Conservation (phyloP, 2,888 invertebrate species). For the Drosophila pseudotakahashii region DNA sequence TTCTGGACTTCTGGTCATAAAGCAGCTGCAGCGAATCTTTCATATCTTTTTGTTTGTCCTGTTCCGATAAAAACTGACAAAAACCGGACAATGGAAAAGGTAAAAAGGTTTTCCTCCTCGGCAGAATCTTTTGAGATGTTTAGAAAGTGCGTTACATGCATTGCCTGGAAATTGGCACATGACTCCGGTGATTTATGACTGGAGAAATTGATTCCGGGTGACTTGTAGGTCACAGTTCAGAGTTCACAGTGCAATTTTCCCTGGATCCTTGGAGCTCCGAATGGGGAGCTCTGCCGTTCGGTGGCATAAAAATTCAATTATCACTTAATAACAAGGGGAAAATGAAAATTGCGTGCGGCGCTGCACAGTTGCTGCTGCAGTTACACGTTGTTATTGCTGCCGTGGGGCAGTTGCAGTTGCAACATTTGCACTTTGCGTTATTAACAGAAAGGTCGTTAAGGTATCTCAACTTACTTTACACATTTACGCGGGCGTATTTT, state of each 20-base stretch:
- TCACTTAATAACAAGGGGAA: conserved; percentile 74
- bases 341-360: conserved; percentile 66
- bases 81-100: conserved; percentile 49
- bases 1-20: conserved; percentile 52
- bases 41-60: conserved; percentile 23
- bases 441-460: conserved; percentile 76
- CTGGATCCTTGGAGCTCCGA: conserved; percentile 9
- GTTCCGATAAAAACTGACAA: conserved; percentile 32
- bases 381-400: conserved; percentile 30
- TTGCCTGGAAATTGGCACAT: conserved; percentile 38
- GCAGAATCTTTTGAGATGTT: conserved; percentile 50
- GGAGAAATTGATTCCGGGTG: conserved; percentile 23
- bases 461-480: conserved; percentile 74
- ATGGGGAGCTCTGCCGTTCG: conserved; percentile 42
- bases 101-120: conserved; percentile 39
- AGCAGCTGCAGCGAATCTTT: conserved; percentile 60
- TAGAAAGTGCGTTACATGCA: conserved; percentile 75
- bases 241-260: conserved; percentile 4
- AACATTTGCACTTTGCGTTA: conserved; percentile 72
- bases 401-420: conserved; percentile 36
- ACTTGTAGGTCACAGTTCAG: conserved; percentile 26
- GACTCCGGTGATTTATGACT: conserved; percentile 62
- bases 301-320: conserved; percentile 78
- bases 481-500: conserved; percentile 32
- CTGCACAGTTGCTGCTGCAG: conserved; percentile 33